These are phyloP conservation scores for Amphimedon queenslandica DNA, from an alignment of 37 sponge, comb jelly and placozoan genomes.

Conservation along the genomic window DNA sequence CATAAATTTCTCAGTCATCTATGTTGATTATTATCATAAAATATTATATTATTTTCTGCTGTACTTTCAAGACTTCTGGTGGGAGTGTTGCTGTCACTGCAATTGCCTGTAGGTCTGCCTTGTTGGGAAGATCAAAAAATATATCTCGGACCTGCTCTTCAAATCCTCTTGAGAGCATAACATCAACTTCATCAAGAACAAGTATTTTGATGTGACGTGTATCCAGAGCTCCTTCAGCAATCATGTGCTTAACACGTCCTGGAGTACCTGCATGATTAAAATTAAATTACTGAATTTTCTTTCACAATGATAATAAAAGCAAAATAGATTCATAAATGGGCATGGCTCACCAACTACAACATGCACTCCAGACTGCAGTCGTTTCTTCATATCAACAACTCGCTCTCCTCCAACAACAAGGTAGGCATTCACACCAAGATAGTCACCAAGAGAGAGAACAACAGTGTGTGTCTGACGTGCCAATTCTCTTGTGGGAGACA, in stretches of 20 bases:
- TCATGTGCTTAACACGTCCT: constrained; percentile 33
- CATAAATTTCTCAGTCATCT: constrained; percentile 28
- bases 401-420: constrained; percentile 19
- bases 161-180: constrained; percentile 30
- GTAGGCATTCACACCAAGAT: constrained; percentile 4
- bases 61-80: constrained; percentile 17
- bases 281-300: not conserved
- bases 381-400: constrained; percentile 4
- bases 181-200: constrained; percentile 28
- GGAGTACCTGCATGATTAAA: constrained; percentile 10
- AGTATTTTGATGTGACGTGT: constrained; percentile 10
- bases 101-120: constrained; percentile 10
- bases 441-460: constrained; percentile 21
- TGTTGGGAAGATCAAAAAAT: constrained; percentile 4
- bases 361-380: constrained; percentile 15
- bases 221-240: constrained; percentile 7
- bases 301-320: too few relatives aligned
- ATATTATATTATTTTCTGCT: not conserved
- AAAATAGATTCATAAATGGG: too few relatives aligned
- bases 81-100: constrained; percentile 25
- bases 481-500: constrained; percentile 17
- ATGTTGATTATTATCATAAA: not conserved
- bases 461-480: constrained; percentile 25
- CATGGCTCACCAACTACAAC: constrained; percentile 19
- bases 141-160: constrained; percentile 30